Evolutionary conservation across 2,113 vertebrate genomes (phyloP).

Genomic region (Tenrec ecaudatus): DNA sequence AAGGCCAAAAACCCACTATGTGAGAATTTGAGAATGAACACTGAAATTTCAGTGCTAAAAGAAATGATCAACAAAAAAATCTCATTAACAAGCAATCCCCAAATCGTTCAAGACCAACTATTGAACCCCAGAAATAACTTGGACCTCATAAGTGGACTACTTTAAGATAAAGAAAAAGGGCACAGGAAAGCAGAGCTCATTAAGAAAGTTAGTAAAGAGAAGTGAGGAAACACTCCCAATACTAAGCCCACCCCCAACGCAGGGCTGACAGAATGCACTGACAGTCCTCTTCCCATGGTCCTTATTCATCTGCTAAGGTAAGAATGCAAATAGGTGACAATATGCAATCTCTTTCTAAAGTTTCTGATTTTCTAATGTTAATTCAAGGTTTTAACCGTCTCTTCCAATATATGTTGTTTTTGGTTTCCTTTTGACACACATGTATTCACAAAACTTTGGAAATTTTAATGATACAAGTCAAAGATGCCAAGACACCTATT

Average conservation of each 20-base stretch:
- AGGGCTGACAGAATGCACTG: background rate
- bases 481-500: constrained; percentile 82
- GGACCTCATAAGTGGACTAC: constrained; percentile 31
- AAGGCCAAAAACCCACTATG: background rate
- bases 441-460: constrained; percentile 30
- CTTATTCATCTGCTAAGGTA: constrained; percentile 59
- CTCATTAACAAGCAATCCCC: constrained; percentile 51
- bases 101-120: constrained; percentile 27
- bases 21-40: constrained; percentile 52
- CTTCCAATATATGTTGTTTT: constrained; percentile 53
- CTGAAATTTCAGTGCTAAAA: constrained; percentile 63
- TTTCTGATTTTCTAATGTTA: constrained; percentile 57
- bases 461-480: constrained; percentile 72
- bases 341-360: constrained; percentile 74
- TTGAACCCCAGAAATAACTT: constrained; percentile 34
- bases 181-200: constrained; percentile 47
- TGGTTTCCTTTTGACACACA: constrained; percentile 43
- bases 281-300: background rate
- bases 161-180: constrained; percentile 57
- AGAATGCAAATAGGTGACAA: constrained; percentile 75
- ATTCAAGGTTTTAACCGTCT: constrained; percentile 55
- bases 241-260: background rate
- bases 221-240: background rate
- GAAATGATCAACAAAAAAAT: constrained; percentile 57
- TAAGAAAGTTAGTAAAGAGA: constrained; percentile 30